Evolutionary conservation across 2,888 invertebrate species (phyloP), one percentile per base, ranked within the genome.

Genomic region (Macaria notata): DNA sequence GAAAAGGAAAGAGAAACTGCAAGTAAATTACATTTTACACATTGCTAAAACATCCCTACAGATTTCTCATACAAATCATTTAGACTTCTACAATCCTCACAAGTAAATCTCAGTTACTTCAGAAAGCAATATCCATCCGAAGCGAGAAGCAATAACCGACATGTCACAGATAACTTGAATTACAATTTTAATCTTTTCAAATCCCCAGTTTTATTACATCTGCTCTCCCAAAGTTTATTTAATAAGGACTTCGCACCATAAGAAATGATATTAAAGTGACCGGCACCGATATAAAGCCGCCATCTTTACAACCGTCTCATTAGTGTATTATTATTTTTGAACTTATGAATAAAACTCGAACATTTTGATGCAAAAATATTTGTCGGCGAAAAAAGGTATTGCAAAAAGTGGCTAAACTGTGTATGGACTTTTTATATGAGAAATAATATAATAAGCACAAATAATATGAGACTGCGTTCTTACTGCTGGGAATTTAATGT

Each of bases 121-220:
- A 19, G 19, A 76, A 75, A 78, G 75, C 76, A 67, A 71, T 70
- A 80, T 77, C 73, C 69, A 36, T 76, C 82, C 83, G 84, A 82
- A 86, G 81, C 88, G 79, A 87, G 87, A 82, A 79, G 83, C 88
- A 90, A 89, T 88, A 88, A 88, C 85, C 83, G 75, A 83, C 81
- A 83, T 74, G 89, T 88, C 89, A 86, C 75, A 84, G 83, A 85
- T 86, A 87, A 86, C 86, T 86, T 87, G 87, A 86, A 84, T 88
- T 88, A 90, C 88, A 89, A 88, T 89, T 89, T 89, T 88, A 91
- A 91, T 91, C 90, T 87, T 86, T 88, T 88, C 89, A 84, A 88
- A 91, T 91, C 89, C 89, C 79, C 76, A 79, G 84, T 87, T 91
- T 91, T 91, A 91, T 91, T 83, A 83, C 80, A 79, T 76, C 66